Conservation (phyloP, 1,140 invertebrate species). For the Coelopa frigida region DNA sequence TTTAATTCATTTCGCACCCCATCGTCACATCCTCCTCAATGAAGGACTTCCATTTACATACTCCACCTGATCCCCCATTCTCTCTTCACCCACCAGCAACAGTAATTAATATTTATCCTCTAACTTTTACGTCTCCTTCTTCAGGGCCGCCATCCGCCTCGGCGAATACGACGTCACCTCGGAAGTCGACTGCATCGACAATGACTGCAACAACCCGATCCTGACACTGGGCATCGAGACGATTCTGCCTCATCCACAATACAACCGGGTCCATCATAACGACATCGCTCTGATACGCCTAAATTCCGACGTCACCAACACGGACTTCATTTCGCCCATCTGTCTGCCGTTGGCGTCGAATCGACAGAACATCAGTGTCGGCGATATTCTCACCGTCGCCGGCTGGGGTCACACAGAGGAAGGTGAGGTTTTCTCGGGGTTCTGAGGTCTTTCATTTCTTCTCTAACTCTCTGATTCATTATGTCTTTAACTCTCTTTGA, state of each 20-base stretch:
- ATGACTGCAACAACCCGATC: constrained; percentile 32
- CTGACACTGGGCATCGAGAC: constrained; percentile 36
- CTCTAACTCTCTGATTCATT: background rate
- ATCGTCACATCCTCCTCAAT: background rate
- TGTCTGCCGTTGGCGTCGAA: constrained; percentile 55
- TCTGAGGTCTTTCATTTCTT: background rate
- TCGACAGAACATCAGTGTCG: constrained; percentile 27
- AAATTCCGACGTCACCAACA: constrained; percentile 61
- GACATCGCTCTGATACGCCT: constrained; percentile 73
- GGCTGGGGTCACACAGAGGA: constrained; percentile 62
- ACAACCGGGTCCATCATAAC: constrained; percentile 41
- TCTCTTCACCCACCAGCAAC: background rate
- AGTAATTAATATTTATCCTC: background rate
- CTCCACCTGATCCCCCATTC: background rate
- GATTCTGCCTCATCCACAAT: constrained; percentile 41
- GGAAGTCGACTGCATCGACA: constrained; percentile 49
- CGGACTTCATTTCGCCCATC: constrained; percentile 64
- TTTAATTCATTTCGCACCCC: background rate
- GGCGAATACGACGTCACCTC: constrained; percentile 55
- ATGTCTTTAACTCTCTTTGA: background rate
- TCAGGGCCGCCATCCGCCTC: constrained; percentile 49
- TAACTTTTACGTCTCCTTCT: background rate
- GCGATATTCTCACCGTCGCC: constrained; percentile 51
- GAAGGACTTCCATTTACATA: background rate
- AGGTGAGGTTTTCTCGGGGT: constrained; percentile 22